phyloP scores from a whole-genome alignment of 2,797 vertebrate species.

The Falco biarmicus region DNA sequence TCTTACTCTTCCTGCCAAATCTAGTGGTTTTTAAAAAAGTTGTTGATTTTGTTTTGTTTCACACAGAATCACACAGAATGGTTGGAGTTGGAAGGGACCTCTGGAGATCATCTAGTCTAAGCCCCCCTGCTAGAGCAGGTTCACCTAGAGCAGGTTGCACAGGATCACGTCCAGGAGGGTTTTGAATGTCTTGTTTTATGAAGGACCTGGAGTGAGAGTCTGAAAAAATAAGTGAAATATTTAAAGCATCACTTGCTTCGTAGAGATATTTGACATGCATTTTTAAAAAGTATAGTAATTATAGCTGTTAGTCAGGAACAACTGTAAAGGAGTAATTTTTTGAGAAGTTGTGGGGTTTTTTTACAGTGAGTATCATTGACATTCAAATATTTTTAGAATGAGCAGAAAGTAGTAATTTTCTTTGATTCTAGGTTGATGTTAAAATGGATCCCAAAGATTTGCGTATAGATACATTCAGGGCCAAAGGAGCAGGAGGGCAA shows the following conservation, averaged over 20 bases:
- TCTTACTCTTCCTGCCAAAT: neutral
- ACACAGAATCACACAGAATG: too few relatives aligned
- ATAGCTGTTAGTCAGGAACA: neutral
- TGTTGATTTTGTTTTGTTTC: neutral
- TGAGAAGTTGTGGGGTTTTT: neutral
- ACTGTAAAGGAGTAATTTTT: neutral
- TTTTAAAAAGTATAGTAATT: neutral
- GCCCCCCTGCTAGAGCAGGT: too few relatives aligned
- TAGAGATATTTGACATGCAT: neutral
- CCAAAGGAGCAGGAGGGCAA: constrained; percentile 92
- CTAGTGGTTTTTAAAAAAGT: neutral
- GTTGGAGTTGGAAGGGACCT: too few relatives aligned
- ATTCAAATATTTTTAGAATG: neutral
- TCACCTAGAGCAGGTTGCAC: too few relatives aligned
- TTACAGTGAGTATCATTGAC: neutral
- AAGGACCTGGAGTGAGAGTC: neutral
- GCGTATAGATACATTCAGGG: constrained; percentile 90
- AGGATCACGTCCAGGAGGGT: too few relatives aligned
- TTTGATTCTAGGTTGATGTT: constrained; percentile 83
- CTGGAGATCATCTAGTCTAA: too few relatives aligned
- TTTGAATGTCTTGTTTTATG: neutral
- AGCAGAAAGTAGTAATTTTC: neutral
- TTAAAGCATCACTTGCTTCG: neutral
- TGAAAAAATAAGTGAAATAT: neutral
- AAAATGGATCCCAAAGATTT: constrained; percentile 88